A percentile compares a stretch with the other conserved stretches of the same genome.
Conservation (phyloP, 1,140 invertebrate species). For the Drosophila nasuta region DNA sequence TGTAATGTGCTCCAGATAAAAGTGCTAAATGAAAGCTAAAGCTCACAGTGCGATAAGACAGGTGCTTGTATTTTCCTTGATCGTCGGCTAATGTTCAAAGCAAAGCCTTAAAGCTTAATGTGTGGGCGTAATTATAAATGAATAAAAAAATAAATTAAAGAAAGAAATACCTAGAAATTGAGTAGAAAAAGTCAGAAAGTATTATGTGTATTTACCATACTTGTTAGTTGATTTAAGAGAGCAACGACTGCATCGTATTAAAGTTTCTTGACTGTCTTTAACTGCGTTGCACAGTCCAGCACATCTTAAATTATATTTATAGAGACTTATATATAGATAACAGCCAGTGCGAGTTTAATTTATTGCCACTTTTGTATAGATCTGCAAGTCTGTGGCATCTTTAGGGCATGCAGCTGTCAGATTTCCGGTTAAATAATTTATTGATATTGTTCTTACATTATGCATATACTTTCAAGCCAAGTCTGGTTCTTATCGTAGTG, state of each 20-base stretch:
- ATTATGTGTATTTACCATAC: no score
- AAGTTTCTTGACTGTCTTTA: not conserved
- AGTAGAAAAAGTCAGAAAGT: no score
- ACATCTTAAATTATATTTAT: not conserved
- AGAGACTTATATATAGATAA: not conserved
- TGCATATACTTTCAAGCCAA: conserved; percentile 9
- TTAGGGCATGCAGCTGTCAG: conserved; percentile 14
- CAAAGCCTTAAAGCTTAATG: conserved; percentile 9
- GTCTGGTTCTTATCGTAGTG: conserved; percentile 15
- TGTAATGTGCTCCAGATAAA: conserved; percentile 27
- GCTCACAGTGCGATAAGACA: not conserved
- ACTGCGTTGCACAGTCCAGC: not conserved
- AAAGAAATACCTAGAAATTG: no score
- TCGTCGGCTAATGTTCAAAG: not conserved
- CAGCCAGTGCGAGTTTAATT: conserved; percentile 15
- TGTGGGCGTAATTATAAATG: not conserved
- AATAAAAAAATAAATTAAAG: not conserved
- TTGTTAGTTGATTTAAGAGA: no score
- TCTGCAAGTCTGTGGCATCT: conserved; percentile 14
- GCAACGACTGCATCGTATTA: not conserved
- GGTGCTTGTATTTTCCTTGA: not conserved
- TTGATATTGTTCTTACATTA: conserved; percentile 19
- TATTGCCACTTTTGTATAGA: conserved; percentile 10
- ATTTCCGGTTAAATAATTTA: conserved; percentile 19
- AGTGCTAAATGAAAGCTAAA: conserved; percentile 8